These are phyloP conservation scores for Isichthys henryi DNA, from an alignment of 2,113 vertebrate genomes.

Conservation along the genomic window DNA sequence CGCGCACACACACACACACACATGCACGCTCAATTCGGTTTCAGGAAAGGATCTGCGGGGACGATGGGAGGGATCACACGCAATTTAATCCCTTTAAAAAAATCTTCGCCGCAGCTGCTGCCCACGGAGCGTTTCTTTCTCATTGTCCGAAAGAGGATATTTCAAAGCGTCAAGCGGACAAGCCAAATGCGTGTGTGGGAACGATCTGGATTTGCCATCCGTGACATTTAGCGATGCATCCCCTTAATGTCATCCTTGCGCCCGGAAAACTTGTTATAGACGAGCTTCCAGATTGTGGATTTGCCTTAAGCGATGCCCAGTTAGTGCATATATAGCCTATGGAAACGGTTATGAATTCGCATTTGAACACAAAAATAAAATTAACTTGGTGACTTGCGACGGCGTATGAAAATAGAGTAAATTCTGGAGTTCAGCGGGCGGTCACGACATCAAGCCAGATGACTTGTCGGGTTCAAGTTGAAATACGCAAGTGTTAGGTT, in stretches of 20 bases:
- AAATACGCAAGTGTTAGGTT: not conserved
- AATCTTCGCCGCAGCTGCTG: not conserved
- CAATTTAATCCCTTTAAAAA: conserved; percentile 20
- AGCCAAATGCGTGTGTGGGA: not conserved
- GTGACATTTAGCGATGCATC: not conserved
- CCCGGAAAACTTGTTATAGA: not conserved
- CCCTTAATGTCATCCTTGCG: not conserved
- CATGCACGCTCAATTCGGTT: conserved; percentile 4
- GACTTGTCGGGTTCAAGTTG: not conserved
- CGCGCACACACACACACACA: not conserved
- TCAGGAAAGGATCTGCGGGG: conserved; percentile 7
- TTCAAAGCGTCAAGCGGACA: not conserved
- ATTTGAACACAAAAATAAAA: not conserved
- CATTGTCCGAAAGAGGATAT: not conserved
- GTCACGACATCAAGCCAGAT: conserved; percentile 18
- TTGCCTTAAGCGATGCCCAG: not conserved
- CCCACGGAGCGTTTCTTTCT: not conserved
- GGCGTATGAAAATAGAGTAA: not conserved
- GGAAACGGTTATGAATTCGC: not conserved
- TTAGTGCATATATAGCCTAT: not conserved
- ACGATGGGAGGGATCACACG: conserved; percentile 35
- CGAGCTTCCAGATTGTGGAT: not conserved
- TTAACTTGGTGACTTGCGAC: not conserved
- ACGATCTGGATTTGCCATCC: not conserved
- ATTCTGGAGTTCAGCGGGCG: conserved; percentile 20